Evolutionary conservation across 2,888 invertebrate species (phyloP).

Genomic region (Heteromurus nitidus): DNA sequence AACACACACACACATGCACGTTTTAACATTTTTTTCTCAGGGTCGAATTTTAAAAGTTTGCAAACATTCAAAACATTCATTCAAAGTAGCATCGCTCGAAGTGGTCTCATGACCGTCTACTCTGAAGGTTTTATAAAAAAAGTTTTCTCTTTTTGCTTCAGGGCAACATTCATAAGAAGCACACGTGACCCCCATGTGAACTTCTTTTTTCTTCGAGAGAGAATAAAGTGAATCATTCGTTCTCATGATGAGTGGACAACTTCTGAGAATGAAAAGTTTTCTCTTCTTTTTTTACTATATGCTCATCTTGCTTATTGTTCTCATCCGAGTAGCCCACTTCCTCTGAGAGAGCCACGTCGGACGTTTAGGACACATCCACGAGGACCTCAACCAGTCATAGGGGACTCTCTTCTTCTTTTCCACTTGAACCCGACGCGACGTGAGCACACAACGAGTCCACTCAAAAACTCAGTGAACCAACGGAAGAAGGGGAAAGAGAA

Average conservation of each 20-base stretch:
- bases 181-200: slow-evolving; percentile 46
- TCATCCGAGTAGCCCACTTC: background rate
- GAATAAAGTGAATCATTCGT: slow-evolving; percentile 14
- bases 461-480: slow-evolving; percentile 41
- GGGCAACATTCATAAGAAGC: slow-evolving; percentile 36
- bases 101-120: no score
- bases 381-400: background rate
- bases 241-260: slow-evolving; percentile 30
- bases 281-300: slow-evolving; percentile 12
- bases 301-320: no score
- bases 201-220: no score
- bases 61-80: no score
- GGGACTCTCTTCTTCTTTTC: slow-evolving; percentile 16
- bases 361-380: background rate
- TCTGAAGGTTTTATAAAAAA: no score
- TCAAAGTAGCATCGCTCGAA: no score
- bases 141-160: slow-evolving; percentile 26
- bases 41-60: no score
- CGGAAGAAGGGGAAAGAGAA: background rate
- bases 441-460: slow-evolving; percentile 44
- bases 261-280: slow-evolving; percentile 15
- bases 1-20: no score
- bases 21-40: slow-evolving; percentile 2
- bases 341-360: background rate
- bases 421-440: slow-evolving; percentile 32